Evolutionary conservation across 2,113 vertebrate genomes (phyloP).

Genomic region (Peromyscus californicus): DNA sequence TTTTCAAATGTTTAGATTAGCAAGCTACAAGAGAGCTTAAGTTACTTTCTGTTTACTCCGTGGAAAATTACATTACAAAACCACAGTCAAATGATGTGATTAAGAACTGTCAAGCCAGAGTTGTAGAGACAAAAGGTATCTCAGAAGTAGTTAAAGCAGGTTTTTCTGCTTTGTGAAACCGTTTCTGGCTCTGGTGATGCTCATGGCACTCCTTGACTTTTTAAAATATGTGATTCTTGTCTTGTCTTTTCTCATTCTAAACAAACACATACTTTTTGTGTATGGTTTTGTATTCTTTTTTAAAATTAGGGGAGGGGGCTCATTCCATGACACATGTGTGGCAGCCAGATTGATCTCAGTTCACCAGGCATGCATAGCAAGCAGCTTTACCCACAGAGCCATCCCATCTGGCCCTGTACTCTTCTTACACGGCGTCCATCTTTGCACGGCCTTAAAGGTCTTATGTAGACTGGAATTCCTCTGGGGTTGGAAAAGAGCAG

Average conservation of each 20-base stretch:
- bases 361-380: neutral
- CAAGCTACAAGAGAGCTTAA: slow-evolving; percentile 13
- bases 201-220: neutral
- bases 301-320: neutral
- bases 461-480: neutral
- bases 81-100: neutral
- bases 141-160: neutral
- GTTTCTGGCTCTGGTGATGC: neutral
- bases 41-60: slow-evolving; percentile 23
- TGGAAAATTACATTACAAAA: slow-evolving; percentile 24
- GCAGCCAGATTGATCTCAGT: neutral
- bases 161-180: neutral
- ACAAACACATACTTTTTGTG: neutral
- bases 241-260: slow-evolving; percentile 34
- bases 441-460: neutral
- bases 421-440: neutral
- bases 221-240: neutral
- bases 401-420: neutral
- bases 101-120: neutral
- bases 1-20: slow-evolving; percentile 40
- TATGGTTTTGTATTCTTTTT: slow-evolving; percentile 5
- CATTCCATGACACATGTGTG: neutral
- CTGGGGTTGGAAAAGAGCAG: neutral
- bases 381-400: neutral
- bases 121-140: neutral